Evolutionary conservation across 2,888 invertebrate genomes (phyloP).

Genomic region (Gymnocheta viridis): DNA sequence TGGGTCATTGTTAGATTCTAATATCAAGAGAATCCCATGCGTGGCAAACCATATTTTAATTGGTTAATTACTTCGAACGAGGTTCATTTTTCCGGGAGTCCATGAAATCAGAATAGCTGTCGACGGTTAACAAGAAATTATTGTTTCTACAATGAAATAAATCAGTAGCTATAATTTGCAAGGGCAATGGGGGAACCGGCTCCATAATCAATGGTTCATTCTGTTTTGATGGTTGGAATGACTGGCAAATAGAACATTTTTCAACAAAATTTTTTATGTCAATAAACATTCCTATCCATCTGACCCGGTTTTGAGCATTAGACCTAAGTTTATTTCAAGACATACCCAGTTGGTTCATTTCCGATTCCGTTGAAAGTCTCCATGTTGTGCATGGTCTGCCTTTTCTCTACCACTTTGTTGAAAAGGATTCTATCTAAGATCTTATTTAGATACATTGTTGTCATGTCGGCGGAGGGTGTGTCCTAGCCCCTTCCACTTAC

Average conservation of each 20-base stretch:
- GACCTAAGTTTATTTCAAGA: too few species aligned
- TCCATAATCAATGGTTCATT: slow-evolving; percentile 60
- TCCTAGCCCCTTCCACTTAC: too few species aligned
- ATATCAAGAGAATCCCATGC: slow-evolving; percentile 61
- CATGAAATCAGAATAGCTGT: slow-evolving; percentile 62
- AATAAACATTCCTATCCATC: slow-evolving; percentile 60
- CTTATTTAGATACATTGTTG: too few species aligned
- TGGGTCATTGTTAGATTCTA: slow-evolving; percentile 62
- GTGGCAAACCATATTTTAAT: slow-evolving; percentile 64
- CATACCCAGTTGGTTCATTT: too few species aligned
- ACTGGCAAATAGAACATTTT: slow-evolving; percentile 55
- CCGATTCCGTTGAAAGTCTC: too few species aligned
- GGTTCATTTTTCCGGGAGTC: slow-evolving; percentile 60
- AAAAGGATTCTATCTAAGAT: too few species aligned
- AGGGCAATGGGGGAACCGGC: slow-evolving; percentile 38
- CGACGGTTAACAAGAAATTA: slow-evolving; percentile 57
- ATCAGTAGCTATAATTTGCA: slow-evolving; percentile 60
- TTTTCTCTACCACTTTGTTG: too few species aligned
- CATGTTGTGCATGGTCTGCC: too few species aligned
- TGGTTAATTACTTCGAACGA: slow-evolving; percentile 50
- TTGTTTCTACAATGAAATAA: slow-evolving; percentile 57
- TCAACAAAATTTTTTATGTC: slow-evolving; percentile 56
- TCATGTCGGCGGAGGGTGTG: too few species aligned
- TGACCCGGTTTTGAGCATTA: slow-evolving; percentile 51
- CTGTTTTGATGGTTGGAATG: too few species aligned